phyloP scores from a whole-genome alignment of 2,113 vertebrate genomes.

The Astur gentilis region DNA sequence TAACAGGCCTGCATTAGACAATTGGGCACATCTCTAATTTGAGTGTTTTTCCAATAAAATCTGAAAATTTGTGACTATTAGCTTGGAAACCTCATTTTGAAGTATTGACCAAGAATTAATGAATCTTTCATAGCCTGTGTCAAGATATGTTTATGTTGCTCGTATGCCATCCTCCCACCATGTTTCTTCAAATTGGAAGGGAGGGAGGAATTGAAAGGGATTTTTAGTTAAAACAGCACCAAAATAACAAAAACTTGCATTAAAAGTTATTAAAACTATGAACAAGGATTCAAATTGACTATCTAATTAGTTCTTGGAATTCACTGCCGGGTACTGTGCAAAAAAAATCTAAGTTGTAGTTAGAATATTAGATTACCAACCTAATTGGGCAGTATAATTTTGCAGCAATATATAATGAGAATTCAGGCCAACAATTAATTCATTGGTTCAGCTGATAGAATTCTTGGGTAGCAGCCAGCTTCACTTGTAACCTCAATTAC shows the following conservation, averaged over 20 bases:
- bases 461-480: conserved; percentile 10
- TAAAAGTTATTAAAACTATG: neutral
- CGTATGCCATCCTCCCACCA: neutral
- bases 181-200: neutral
- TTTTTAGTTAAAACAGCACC: neutral
- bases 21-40: neutral
- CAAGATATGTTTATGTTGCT: neutral
- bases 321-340: neutral
- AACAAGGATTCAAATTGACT: neutral
- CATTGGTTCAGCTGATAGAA: neutral
- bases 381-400: conserved; percentile 45
- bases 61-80: neutral
- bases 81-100: neutral
- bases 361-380: conserved; percentile 35
- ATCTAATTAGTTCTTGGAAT: conserved; percentile 15
- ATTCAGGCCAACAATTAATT: conserved; percentile 36
- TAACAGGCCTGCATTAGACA: neutral
- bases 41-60: neutral
- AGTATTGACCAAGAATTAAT: neutral
- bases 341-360: conserved; percentile 35
- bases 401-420: conserved; percentile 12
- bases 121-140: neutral
- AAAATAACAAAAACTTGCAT: neutral
- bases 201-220: neutral
- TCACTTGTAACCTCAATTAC: neutral